Conservation (phyloP, 2,113 vertebrate species). For the Rynchops niger region DNA sequence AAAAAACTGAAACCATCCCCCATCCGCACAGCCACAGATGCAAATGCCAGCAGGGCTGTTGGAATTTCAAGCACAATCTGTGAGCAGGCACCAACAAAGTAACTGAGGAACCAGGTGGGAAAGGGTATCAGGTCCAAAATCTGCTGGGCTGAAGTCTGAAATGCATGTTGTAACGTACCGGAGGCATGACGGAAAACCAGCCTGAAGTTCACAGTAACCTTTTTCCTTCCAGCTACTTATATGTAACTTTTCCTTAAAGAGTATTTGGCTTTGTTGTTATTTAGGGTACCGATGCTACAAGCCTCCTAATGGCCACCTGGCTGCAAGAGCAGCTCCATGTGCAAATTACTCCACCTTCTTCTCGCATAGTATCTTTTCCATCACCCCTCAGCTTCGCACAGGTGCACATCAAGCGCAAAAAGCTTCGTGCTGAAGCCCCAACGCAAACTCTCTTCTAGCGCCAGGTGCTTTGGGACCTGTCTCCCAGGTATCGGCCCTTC, state of each 20-base stretch:
- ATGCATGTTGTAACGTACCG: accelerated
- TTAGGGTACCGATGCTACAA: neutral
- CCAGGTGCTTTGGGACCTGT: neutral
- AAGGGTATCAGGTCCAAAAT: neutral
- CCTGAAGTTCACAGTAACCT: neutral
- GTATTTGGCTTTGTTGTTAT: neutral
- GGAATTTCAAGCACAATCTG: neutral
- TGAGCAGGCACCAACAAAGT: neutral
- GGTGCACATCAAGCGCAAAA: neutral
- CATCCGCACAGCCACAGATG: neutral
- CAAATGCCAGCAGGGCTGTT: neutral
- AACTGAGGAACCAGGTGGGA: neutral
- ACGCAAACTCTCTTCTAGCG: neutral
- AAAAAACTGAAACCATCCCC: neutral
- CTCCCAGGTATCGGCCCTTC: neutral
- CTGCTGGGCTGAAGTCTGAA: neutral
- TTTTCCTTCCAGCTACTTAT: neutral
- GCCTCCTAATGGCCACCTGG: neutral
- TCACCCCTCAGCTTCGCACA: neutral
- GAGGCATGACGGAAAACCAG: neutral
- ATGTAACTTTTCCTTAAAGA: neutral
- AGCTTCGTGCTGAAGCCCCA: neutral
- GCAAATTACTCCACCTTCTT: neutral
- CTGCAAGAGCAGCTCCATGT: neutral
- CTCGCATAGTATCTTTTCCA: neutral